These are phyloP conservation scores for Azemiops feae DNA, from an alignment of 2,113 vertebrate species.

Conservation along the genomic window DNA sequence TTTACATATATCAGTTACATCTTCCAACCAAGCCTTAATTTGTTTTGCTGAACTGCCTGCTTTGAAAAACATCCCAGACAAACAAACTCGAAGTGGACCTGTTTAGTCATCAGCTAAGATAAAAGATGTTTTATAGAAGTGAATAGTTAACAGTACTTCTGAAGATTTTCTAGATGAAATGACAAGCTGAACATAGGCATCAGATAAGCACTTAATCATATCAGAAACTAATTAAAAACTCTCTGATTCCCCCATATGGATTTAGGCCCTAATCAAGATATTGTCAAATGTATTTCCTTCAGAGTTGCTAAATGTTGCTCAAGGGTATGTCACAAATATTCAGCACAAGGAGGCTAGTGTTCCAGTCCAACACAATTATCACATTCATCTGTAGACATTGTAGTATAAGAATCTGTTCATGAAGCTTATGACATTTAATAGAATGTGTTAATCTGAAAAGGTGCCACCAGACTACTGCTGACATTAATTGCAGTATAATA, in stretches of 20 bases:
- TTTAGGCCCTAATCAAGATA: background rate
- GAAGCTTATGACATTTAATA: background rate
- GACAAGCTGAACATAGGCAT: background rate
- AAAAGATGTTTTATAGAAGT: background rate
- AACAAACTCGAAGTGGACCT: background rate
- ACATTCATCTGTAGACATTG: background rate
- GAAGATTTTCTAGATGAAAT: background rate
- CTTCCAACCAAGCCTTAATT: background rate
- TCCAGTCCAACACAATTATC: background rate
- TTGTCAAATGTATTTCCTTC: background rate
- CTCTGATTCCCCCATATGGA: background rate
- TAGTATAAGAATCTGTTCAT: background rate
- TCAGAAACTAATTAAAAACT: background rate
- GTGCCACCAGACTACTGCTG: background rate
- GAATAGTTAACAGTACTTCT: background rate
- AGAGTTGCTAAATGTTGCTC: background rate
- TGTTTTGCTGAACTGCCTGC: background rate
- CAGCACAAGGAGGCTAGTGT: background rate
- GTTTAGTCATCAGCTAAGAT: background rate
- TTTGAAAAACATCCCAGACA: background rate
- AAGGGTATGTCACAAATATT: background rate
- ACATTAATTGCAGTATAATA: background rate
- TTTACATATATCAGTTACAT: background rate
- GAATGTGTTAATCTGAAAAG: background rate
- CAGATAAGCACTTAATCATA: background rate